Conservation (phyloP, 2,888 invertebrate species). For the Maniola hyperantus region DNA sequence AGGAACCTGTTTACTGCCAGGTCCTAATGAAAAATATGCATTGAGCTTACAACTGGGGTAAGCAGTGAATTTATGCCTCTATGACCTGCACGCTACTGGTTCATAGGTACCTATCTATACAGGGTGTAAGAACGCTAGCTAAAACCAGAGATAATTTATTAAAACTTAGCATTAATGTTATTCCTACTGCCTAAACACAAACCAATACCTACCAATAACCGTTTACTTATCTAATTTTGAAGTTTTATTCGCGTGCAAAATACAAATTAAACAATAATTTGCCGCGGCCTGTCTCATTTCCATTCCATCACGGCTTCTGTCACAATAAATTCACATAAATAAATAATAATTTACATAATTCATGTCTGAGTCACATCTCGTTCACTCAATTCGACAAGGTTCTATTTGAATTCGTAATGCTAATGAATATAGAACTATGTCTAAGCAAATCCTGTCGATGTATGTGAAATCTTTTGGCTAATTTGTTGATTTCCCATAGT, state of each 20-base stretch:
- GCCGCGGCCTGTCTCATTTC: constrained; percentile 9
- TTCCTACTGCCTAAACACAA: no score
- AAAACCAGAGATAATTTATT: no score
- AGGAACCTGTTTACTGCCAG: no score
- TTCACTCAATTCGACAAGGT: constrained; percentile 1
- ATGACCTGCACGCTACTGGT: no score
- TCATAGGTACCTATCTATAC: no score
- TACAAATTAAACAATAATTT: constrained; percentile 21
- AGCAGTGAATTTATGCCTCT: no score
- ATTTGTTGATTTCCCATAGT: constrained; percentile 72
- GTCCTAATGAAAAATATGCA: no score
- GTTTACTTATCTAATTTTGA: background rate
- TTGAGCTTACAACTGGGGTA: no score
- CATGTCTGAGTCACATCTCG: constrained; percentile 14
- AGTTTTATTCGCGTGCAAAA: background rate
- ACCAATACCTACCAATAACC: no score
- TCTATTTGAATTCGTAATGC: background rate
- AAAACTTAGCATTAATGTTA: no score
- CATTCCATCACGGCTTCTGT: constrained; percentile 16
- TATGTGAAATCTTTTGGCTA: constrained; percentile 49
- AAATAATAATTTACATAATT: constrained; percentile 21
- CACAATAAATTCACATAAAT: constrained; percentile 21
- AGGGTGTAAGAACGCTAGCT: no score
- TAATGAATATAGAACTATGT: constrained; percentile 18
- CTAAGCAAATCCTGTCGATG: constrained; percentile 14